Base-by-base conservation (phyloP, 2,888 invertebrate species). In the Dichetophora obliterata region DNA sequence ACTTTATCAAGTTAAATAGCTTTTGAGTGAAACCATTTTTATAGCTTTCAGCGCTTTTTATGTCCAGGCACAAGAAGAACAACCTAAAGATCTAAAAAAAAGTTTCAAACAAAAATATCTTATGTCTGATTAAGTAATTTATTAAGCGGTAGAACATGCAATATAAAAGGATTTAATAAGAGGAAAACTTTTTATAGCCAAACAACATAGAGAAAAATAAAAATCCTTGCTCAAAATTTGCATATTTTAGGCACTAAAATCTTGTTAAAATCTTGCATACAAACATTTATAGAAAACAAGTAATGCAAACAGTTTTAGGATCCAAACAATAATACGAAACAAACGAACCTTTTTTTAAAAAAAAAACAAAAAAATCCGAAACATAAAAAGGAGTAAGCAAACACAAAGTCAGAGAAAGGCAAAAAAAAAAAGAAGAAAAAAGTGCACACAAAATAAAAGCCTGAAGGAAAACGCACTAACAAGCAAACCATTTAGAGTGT, bases 401-500 rank as follows among this genome's bases (percentile, higher is more conserved):
- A 66, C 37, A 57, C 27, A 70, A 57, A 16, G 22, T 5, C 22
- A 48, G 8, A 19, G 59, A 34, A 34, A 52, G n/a, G 31, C 19
- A 54, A 54, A 27, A 50, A 27, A 50, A n/a, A 27, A 27, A 50
- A 27, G 27, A n/a, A 27, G 6, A 50, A 43, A 63, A n/a, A 63
- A 66, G 19, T 6, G 5, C n/a, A 31, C 14, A 54, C 14, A 27
- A 59, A 59, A 59, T 59, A 34, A 27, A 71, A 57, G 24, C 37
- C n/a, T 11, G 11, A 52, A 24, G 31, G 31, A 31, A 22, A 37
- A 19, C 31, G 57, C 37, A 34, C 31, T 24, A 71, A 57, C 27
- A 59, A 43, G 57, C 22, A 57, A 71, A 57, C 19, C 37, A 54
- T 34, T 69, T 71, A 16, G 9, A 63, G 73, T 63, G 73, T 73